Evolutionary conservation across 2,113 vertebrate genomes (phyloP).

Genomic region (Columba janthina): DNA sequence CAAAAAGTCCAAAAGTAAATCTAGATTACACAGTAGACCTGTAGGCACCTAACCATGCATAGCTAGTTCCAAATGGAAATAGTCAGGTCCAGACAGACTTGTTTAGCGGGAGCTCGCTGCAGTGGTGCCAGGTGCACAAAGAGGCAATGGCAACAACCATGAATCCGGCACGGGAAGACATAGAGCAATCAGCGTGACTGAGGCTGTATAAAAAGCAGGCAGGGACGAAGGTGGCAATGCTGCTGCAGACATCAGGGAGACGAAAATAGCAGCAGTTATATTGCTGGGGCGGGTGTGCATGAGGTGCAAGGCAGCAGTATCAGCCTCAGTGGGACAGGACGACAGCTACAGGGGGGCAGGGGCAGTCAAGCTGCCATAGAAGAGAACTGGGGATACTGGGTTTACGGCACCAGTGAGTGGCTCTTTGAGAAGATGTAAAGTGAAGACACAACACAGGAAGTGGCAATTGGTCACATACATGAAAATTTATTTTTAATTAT

Average conservation of each 20-base stretch:
- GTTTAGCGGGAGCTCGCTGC: background rate
- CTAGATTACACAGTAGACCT: background rate
- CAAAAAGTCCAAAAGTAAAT: background rate
- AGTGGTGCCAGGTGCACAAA: background rate
- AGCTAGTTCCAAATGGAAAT: background rate
- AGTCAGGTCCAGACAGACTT: background rate
- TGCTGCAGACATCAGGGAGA: background rate
- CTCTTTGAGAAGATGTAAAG: background rate
- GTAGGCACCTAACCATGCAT: background rate
- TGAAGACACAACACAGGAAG: background rate
- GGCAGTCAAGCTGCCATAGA: background rate
- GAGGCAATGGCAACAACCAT: background rate
- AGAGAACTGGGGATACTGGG: background rate
- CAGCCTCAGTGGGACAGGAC: background rate
- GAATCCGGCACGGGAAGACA: background rate
- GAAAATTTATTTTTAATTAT: background rate
- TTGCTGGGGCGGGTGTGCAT: background rate
- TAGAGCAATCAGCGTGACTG: fast-evolving
- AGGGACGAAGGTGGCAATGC: background rate
- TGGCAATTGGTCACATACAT: background rate
- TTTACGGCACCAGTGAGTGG: background rate
- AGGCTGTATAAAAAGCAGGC: background rate
- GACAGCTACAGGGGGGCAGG: background rate
- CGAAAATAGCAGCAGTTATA: background rate
- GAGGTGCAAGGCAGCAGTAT: background rate